phyloP scores from a whole-genome alignment of 2,888 invertebrate species.

The Ypsolopha sequella region DNA sequence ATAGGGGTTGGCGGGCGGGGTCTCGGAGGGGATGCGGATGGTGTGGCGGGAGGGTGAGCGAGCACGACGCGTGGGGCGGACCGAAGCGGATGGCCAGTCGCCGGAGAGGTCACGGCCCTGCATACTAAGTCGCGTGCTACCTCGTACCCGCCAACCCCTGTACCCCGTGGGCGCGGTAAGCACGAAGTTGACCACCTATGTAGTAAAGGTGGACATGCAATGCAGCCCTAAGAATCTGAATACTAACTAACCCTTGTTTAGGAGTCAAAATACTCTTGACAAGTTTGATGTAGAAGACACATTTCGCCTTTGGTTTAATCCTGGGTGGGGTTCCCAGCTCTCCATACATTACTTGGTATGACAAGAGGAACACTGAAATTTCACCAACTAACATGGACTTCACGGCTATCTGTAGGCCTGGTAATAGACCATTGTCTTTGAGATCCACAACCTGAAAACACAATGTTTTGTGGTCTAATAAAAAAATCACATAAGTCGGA shows the following conservation, averaged over 20 bases:
- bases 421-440: conserved; percentile 55
- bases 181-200: no score
- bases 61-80: no score
- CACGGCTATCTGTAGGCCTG: conserved; percentile 80
- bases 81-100: no score
- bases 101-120: no score
- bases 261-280: conserved; percentile 65
- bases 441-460: conserved; percentile 46
- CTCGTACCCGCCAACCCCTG: no score
- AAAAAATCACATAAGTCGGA: not conserved
- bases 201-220: no score
- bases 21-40: no score
- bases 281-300: conserved; percentile 81
- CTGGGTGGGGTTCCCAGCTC: conserved; percentile 82
- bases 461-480: not conserved
- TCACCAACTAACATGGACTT: conserved; percentile 85
- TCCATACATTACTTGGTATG: conserved; percentile 81
- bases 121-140: no score
- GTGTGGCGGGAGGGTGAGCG: no score
- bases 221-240: conserved; percentile 4
- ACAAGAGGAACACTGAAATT: conserved; percentile 80
- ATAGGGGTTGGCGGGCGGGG: no score
- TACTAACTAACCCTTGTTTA: conserved; percentile 33
- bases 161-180: no score
- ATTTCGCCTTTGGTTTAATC: conserved; percentile 79